Percentiles rank a stretch among this genome's conserved stretches.
Evolutionary conservation across 2,888 invertebrate species (phyloP).

Genomic region (Lysandra coridon): DNA sequence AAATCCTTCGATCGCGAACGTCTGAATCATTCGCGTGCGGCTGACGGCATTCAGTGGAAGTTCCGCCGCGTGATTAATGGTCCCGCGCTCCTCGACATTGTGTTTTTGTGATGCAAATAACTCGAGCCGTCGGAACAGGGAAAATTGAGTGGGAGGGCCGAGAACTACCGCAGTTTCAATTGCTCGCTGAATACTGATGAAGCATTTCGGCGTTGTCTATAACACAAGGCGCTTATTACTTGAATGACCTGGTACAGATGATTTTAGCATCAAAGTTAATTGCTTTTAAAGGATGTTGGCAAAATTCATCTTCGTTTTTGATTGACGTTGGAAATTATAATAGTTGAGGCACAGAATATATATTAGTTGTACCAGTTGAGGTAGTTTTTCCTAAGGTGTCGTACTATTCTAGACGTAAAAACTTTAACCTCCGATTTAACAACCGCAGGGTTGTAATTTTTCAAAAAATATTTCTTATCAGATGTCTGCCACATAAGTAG

Average conservation of each 20-base stretch:
- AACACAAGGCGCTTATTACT: constrained; percentile 41
- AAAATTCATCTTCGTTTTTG: not conserved
- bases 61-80: constrained; percentile 77
- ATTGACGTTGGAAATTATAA: not conserved
- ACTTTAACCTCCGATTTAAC: too few relatives aligned
- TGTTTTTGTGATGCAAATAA: constrained; percentile 81
- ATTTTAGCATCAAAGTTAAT: constrained; percentile 5
- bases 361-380: too few relatives aligned
- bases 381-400: not conserved
- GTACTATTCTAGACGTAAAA: too few relatives aligned
- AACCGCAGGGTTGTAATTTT: too few relatives aligned
- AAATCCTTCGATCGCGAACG: constrained; percentile 46
- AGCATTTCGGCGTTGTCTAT: constrained; percentile 65
- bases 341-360: too few relatives aligned
- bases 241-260: constrained; percentile 25
- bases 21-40: constrained; percentile 75
- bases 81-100: constrained; percentile 75
- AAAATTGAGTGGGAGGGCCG: constrained; percentile 77
- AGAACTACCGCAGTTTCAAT: constrained; percentile 76
- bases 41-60: constrained; percentile 72
- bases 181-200: constrained; percentile 68
- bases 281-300: not conserved
- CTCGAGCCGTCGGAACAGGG: constrained; percentile 77
- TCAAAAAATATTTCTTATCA: too few relatives aligned
- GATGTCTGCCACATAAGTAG: too few relatives aligned